Conservation (phyloP, 37 sponge, comb jelly and placozoan species). For the Oopsacas minuta region DNA sequence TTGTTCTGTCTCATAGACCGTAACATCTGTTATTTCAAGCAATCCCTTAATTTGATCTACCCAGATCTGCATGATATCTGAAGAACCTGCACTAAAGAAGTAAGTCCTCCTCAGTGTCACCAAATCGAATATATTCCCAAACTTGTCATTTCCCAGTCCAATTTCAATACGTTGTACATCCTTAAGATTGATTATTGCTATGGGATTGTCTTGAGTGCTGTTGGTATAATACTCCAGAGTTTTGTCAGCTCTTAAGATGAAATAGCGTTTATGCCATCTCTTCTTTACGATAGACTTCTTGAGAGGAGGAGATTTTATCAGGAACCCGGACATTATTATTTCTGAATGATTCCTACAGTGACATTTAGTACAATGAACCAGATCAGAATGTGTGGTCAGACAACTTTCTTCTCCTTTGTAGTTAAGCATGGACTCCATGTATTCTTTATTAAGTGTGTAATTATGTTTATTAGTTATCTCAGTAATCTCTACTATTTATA, state of each 20-base stretch:
- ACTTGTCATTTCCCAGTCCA: not conserved
- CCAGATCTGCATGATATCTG: not conserved
- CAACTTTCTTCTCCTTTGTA: not conserved
- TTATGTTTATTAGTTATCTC: too few relatives aligned
- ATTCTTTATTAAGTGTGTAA: too few relatives aligned
- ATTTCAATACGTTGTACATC: not conserved
- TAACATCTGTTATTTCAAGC: not conserved
- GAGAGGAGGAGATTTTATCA: not conserved
- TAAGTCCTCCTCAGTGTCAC: not conserved
- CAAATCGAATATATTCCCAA: not conserved
- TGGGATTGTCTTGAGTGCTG: not conserved
- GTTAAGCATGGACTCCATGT: too few relatives aligned
- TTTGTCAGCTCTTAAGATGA: constrained; percentile 3
- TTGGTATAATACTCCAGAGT: not conserved
- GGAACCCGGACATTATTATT: not conserved
- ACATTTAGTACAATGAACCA: not conserved
- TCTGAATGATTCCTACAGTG: not conserved
- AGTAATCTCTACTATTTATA: too few relatives aligned
- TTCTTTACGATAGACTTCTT: not conserved
- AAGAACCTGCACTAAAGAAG: not conserved
- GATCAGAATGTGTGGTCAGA: not conserved
- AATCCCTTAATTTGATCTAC: not conserved
- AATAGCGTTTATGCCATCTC: constrained; percentile 13
- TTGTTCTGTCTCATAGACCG: not conserved
- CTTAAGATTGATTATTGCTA: not conserved